phyloP scores from a whole-genome alignment of 92 coral and sea anemone genomes.

The Muricea muricata region DNA sequence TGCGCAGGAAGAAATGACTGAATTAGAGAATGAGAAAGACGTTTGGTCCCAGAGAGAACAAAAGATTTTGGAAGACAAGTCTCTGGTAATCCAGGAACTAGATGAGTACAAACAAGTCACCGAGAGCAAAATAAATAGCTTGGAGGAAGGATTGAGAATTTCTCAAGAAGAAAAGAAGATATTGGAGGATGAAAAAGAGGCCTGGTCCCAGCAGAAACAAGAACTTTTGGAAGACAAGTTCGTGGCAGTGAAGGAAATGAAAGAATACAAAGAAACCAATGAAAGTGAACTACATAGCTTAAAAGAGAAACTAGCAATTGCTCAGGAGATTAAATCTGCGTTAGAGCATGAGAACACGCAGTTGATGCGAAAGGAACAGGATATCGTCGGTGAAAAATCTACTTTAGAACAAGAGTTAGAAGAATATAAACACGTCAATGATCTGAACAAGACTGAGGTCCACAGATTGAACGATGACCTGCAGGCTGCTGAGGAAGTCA shows the following conservation, averaged over 20 bases:
- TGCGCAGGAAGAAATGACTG: background rate
- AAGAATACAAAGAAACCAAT: background rate
- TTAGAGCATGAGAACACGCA: background rate
- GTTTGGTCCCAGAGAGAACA: conserved; percentile 72
- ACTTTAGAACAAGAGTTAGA: background rate
- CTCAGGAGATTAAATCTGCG: background rate
- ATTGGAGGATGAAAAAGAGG: background rate
- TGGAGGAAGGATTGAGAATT: background rate
- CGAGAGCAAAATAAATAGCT: background rate
- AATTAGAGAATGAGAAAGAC: background rate
- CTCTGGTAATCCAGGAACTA: background rate
- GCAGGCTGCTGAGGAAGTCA: background rate
- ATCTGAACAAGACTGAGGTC: background rate
- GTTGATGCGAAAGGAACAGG: conserved; percentile 76
- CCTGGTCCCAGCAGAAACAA: conserved; percentile 71
- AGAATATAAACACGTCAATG: background rate
- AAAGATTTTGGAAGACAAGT: conserved; percentile 75
- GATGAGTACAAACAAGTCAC: background rate
- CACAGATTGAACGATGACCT: background rate
- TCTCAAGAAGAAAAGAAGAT: background rate
- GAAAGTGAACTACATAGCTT: background rate
- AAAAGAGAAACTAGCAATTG: background rate
- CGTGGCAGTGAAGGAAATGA: background rate
- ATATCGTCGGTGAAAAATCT: conserved; percentile 67
- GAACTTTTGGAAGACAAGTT: conserved; percentile 76